Evolutionary conservation across 2,888 invertebrate genomes (phyloP).

Genomic region (Tanaodytes sp.): DNA sequence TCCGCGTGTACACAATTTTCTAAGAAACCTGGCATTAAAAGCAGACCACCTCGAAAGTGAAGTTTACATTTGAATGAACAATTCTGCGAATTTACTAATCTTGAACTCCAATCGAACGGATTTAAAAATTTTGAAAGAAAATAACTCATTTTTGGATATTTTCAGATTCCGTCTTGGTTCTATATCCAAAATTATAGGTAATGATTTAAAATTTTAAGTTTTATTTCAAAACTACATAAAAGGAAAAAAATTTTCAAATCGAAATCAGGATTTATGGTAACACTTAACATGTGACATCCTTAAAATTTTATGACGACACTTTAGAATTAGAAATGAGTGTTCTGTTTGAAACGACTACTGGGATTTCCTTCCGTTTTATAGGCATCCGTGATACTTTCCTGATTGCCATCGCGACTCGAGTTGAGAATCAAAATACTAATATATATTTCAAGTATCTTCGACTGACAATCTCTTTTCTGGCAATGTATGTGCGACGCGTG

Average conservation of each 20-base stretch:
- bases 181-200: no score
- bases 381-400: constrained; percentile 26
- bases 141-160: no score
- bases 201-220: no score
- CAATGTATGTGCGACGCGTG: constrained; percentile 15
- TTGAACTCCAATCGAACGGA: background rate
- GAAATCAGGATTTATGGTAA: no score
- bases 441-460: constrained; percentile 22
- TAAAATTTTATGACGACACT: no score
- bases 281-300: no score
- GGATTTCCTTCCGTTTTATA: no score
- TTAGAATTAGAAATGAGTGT: background rate
- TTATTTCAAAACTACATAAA: no score
- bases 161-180: no score
- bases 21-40: constrained; percentile 44
- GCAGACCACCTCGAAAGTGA: constrained; percentile 32
- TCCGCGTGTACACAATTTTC: constrained; percentile 41
- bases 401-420: constrained; percentile 54
- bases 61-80: constrained; percentile 61
- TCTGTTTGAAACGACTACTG: no score
- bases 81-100: background rate
- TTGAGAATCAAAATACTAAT: constrained; percentile 36
- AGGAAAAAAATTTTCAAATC: no score
- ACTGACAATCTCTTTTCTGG: constrained; percentile 30
- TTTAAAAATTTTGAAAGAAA: background rate